Conservation (phyloP, 1,140 invertebrate species). For the Bombus huntii region DNA sequence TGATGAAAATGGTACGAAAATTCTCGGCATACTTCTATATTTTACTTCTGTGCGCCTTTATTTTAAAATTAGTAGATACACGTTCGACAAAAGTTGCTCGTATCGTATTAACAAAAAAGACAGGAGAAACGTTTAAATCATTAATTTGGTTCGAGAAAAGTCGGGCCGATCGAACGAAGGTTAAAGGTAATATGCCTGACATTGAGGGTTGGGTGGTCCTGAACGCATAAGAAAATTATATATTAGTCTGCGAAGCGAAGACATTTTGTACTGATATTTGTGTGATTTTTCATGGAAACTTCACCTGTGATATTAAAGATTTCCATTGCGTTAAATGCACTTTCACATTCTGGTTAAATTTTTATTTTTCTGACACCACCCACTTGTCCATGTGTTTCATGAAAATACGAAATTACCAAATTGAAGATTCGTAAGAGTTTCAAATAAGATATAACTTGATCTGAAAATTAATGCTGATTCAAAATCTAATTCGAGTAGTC, state of each 20-base stretch:
- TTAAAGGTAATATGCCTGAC: neutral
- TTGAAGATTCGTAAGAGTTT: neutral
- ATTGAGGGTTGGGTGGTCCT: neutral
- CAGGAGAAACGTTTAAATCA: no score
- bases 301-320: neutral
- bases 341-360: neutral
- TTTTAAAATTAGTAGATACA: no score
- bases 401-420: neutral
- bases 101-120: no score
- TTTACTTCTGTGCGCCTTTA: no score
- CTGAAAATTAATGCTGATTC: no score
- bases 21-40: no score
- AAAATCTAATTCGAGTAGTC: no score
- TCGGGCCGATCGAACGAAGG: neutral
- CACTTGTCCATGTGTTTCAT: neutral
- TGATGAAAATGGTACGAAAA: no score
- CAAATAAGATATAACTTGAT: neutral
- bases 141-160: neutral
- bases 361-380: neutral
- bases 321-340: neutral
- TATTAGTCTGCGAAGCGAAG: neutral
- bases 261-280: neutral
- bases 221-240: constrained; percentile 29
- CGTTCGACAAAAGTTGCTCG: no score
- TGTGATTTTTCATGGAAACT: no score